phyloP scores from a whole-genome alignment of 1,140 invertebrate species.

The Drosophila arizonae region DNA sequence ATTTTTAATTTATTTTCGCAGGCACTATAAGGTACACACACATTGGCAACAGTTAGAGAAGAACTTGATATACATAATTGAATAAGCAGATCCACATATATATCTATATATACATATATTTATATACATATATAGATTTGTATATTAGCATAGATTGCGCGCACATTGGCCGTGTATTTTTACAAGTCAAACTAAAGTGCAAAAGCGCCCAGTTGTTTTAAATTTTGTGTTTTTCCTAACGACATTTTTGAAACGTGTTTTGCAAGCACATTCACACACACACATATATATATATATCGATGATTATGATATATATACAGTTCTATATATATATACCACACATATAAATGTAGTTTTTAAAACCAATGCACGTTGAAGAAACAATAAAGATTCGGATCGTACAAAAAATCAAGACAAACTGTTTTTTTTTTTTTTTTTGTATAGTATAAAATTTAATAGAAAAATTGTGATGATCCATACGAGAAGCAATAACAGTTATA shows the following conservation, averaged over 20 bases:
- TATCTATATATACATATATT: neutral
- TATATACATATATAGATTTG: conserved; percentile 23
- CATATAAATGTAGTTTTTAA: conserved; percentile 65
- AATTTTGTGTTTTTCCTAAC: conserved; percentile 38
- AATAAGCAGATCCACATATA: conserved; percentile 8
- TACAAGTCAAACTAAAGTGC: conserved; percentile 28
- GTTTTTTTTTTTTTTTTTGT: neutral
- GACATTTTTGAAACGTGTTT: conserved; percentile 68
- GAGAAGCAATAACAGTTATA: neutral
- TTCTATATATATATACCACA: conserved; percentile 31
- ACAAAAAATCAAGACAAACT: conserved; percentile 44
- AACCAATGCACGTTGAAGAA: conserved; percentile 71
- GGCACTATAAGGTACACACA: conserved; percentile 53
- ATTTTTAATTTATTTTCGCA: conserved; percentile 69
- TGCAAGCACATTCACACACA: conserved; percentile 43
- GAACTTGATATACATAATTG: conserved; percentile 24
- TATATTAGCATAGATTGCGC: conserved; percentile 24
- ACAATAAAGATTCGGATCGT: conserved; percentile 79
- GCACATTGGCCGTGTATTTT: conserved; percentile 40
- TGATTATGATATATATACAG: conserved; percentile 23
- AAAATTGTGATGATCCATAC: neutral
- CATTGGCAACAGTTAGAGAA: conserved; percentile 32
- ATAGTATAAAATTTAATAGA: neutral
- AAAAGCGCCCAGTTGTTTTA: conserved; percentile 52
- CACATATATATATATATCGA: conserved; percentile 18